phyloP scores from a whole-genome alignment of 2,113 vertebrate genomes.

The Sula dactylatra region DNA sequence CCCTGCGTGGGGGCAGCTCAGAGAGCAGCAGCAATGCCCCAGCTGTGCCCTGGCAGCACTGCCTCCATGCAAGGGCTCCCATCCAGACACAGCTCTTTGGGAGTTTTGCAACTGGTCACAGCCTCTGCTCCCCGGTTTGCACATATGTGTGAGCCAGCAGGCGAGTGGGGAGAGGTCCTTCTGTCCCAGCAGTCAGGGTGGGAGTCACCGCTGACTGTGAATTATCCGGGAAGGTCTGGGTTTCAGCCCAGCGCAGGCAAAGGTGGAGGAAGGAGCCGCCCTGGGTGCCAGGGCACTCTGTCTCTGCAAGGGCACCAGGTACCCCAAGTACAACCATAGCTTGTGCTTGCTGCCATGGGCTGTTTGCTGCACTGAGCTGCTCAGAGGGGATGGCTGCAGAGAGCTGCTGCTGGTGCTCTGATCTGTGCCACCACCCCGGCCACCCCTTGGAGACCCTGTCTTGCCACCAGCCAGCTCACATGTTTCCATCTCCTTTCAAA shows the following conservation, averaged over 20 bases:
- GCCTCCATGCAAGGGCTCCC: background rate
- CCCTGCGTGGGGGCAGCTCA: background rate
- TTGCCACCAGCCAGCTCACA: background rate
- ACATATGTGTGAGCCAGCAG: background rate
- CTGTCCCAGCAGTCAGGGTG: background rate
- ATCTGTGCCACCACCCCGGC: background rate
- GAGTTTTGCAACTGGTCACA: background rate
- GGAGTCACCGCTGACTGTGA: background rate
- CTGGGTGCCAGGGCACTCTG: background rate
- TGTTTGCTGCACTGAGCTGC: background rate
- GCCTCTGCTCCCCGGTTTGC: background rate
- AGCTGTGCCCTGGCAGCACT: background rate
- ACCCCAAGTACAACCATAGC: background rate
- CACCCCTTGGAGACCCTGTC: background rate
- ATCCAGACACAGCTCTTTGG: background rate
- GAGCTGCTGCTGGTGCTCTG: background rate
- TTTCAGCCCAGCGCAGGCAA: background rate
- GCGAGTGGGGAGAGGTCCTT: background rate
- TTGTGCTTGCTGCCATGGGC: background rate
- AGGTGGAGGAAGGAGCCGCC: background rate
- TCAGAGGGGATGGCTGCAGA: background rate
- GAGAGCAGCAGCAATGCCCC: background rate
- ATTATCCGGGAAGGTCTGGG: background rate
- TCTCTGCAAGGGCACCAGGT: background rate
- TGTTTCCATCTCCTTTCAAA: background rate